phyloP scores from a whole-genome alignment of 1,140 invertebrate species.

The Drosophila repleta region DNA sequence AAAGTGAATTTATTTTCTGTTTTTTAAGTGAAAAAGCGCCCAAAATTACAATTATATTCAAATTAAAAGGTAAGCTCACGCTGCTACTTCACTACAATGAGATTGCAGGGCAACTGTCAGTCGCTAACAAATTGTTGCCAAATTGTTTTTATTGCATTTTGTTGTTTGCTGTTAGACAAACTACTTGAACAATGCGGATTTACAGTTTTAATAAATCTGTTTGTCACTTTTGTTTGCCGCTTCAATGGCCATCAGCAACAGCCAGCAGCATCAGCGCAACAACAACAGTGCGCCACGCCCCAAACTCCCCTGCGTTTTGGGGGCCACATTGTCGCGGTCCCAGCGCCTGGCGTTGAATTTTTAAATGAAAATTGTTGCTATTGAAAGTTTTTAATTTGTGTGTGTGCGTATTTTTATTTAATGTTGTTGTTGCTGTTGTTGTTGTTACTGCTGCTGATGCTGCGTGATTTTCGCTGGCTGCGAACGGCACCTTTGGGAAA shows the following conservation, averaged over 20 bases:
- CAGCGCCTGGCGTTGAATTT: constrained; percentile 75
- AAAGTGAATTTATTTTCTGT: too few species aligned
- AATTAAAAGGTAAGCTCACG: not conserved
- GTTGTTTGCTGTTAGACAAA: constrained; percentile 30
- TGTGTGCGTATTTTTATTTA: constrained; percentile 71
- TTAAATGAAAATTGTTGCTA: constrained; percentile 82
- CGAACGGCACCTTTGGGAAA: constrained; percentile 82
- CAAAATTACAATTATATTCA: not conserved
- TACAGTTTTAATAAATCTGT: constrained; percentile 78
- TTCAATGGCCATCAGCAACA: constrained; percentile 66
- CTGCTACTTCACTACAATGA: too few species aligned
- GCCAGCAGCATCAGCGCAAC: constrained; percentile 49
- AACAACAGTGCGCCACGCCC: constrained; percentile 9
- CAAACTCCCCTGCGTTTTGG: not conserved
- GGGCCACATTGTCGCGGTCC: constrained; percentile 41
- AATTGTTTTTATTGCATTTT: constrained; percentile 19
- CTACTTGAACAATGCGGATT: constrained; percentile 60
- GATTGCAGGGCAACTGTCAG: not conserved
- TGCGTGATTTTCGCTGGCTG: constrained; percentile 75
- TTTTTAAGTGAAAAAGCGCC: not conserved
- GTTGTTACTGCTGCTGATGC: constrained; percentile 47
- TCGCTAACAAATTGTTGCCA: not conserved
- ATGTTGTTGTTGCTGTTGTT: constrained; percentile 47
- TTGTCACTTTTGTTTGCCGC: constrained; percentile 60
- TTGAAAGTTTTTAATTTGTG: constrained; percentile 81